Base-by-base conservation (phyloP, 2,797 vertebrate genomes). In the Anguilla megastoma region DNA sequence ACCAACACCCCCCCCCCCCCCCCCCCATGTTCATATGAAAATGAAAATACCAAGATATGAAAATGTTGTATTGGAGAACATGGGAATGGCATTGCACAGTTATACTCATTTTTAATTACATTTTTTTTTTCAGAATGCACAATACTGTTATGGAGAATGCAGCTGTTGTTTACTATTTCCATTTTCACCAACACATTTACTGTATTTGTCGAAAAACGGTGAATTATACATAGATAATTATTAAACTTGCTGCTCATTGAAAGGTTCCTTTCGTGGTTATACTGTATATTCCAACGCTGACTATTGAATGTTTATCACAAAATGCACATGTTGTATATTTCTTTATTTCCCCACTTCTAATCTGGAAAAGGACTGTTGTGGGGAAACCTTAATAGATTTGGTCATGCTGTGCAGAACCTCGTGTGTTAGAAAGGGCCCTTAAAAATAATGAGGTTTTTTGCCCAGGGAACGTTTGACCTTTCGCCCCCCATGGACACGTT, bases 391-490 rank as follows among this genome's bases (percentile, higher is more conserved):
- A 48, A 80, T 9, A 48, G 16, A 48, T 79, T 79, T 9, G 12
- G 16, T 79, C 74, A 79, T 0, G 16, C 36, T 41, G 74, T 8
- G 45, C 41, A 9, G 18, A 80, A 80, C 41, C 41, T 24, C 2
- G 41, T n/a, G 76, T 41, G 14, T n/a, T 41, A n/a, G 41, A 9
- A 48, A 7, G 36, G 41, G 18, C 18, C 76, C 45, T 80, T 48
- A n/a, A 48, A 80, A 80, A 80, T 48, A 80, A 80, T 80, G 8
- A 30, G 21, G 48, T 80, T 80, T 80, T 80, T 80, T 18, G 60
- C 41, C 76, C 48, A 6, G 76, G 76, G 76, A 50, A 7, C 41
- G 3, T 48, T 48, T 80, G 41, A 80, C 76, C 76, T 80, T 80
- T 80, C 36, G 10, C 14, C 60, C 45, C 14, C 74, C 41, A 80